Evolutionary conservation across 64 coral and sea anemone genomes (phyloP).

Genomic region (Montipora efflorescens): DNA sequence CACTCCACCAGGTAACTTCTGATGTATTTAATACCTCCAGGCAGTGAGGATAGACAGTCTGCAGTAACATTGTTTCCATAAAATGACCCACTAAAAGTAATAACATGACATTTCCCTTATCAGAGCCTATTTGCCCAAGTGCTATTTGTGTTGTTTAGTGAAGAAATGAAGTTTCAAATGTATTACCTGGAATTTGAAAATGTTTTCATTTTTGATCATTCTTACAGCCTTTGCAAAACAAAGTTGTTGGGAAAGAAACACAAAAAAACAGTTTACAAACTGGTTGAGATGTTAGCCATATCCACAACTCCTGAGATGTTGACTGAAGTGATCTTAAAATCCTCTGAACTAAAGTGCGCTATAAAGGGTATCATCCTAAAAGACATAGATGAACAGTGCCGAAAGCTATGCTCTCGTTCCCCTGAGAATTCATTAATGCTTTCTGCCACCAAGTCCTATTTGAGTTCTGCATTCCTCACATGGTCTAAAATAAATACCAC

Average conservation of each 20-base stretch:
- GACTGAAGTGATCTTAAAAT: not conserved
- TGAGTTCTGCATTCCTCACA: slow-evolving; percentile 15
- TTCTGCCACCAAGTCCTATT: not conserved
- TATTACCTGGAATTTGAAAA: not conserved
- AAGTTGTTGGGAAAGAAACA: not conserved
- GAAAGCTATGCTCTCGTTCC: not conserved
- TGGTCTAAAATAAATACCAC: not conserved
- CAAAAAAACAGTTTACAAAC: not conserved
- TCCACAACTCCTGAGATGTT: not conserved
- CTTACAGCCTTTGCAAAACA: not conserved
- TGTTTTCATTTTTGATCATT: not conserved
- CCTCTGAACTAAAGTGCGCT: not conserved
- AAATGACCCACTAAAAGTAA: not conserved
- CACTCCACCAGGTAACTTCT: not conserved
- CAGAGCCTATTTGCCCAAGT: not conserved
- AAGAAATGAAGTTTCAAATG: not conserved
- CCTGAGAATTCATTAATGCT: slow-evolving; percentile 18
- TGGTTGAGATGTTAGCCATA: not conserved
- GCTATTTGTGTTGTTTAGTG: not conserved
- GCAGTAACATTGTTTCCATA: not conserved
- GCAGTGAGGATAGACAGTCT: not conserved
- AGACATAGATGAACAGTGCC: not conserved
- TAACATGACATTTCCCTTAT: not conserved
- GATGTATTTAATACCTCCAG: not conserved
- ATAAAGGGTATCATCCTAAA: not conserved